Base-by-base conservation (phyloP, 2,113 vertebrate species). In the Paracyprichromis sp. region DNA sequence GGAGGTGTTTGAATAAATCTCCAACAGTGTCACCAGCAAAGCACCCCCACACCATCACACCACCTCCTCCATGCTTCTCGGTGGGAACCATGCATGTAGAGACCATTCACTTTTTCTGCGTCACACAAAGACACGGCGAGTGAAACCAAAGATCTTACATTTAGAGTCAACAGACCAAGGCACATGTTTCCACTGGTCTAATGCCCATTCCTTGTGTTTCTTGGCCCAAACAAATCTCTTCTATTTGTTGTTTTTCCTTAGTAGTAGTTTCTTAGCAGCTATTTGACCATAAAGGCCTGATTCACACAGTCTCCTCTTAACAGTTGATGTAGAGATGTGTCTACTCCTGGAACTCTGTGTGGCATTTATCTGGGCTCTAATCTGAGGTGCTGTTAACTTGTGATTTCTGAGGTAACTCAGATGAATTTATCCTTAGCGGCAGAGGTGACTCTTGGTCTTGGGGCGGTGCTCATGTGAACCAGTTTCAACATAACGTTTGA, bases 361-460 rank as follows among this genome's bases (percentile, higher is more conserved):
- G 57, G 29, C 8, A 61, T 19, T 61, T 61, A 61, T 34, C 29
- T 61, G 57, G 57, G 29, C 57, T 61, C 29, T 61, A 34, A 61
- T 10, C 29, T 31, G 56, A 14, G 2, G 21, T 56, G 54, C 54
- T 57, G 54, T 26, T 57, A 57, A 26, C 54, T 57, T 2, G 11
- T 24, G 21, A 56, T 26, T 56, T 57, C 13, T 3, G 56, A 59
- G 1, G 29, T 54, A 21, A 54, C 3, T 54, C 29, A 29, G 29
- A 19, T 63, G 3, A 63, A 0, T 10, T 34, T 4, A 34, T 63
- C 59, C 59, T 63, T 16, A 63, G 16, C 0, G 0, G 59, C 29
- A 19, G 59, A 63, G 2, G 29, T 34, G 59, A 63, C 0, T 34
- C 16, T 34, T 63, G 59, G 9, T 63, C 59, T 63, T 19, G 29